Percentiles rank a stretch among this genome's conserved stretches.
These are phyloP conservation scores for Orbicella faveolata DNA, from an alignment of 64 coral and sea anemone species.

Conservation along the genomic window DNA sequence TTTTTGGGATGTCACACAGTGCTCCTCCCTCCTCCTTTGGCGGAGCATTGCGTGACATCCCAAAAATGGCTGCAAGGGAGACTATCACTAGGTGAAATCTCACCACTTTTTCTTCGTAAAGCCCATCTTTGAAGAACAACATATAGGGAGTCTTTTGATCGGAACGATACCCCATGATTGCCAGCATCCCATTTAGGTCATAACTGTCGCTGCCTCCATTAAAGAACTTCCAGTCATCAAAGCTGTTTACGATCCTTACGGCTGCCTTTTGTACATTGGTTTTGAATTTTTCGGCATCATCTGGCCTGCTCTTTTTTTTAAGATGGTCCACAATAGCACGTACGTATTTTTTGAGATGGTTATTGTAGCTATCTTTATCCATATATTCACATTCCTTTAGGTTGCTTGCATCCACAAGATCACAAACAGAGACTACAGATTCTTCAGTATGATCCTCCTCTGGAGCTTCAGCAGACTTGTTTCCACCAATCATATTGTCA, in stretches of 20 bases:
- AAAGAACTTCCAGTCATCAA: background rate
- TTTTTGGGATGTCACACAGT: too few relatives aligned
- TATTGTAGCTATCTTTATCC: background rate
- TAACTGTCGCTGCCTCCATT: too few relatives aligned
- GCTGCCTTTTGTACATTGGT: background rate
- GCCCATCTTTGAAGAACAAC: background rate
- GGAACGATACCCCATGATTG: background rate
- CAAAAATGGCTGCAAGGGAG: too few relatives aligned
- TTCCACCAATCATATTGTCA: slow-evolving; percentile 22
- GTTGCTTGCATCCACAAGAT: background rate
- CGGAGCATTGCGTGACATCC: too few relatives aligned
- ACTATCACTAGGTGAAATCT: too few relatives aligned
- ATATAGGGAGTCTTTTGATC: background rate
- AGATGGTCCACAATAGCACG: background rate
- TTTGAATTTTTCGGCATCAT: background rate
- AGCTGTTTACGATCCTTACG: background rate
- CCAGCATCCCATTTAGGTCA: background rate
- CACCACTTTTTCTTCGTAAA: background rate
- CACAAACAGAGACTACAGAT: background rate
- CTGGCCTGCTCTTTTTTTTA: background rate
- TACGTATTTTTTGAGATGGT: background rate
- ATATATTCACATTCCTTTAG: background rate
- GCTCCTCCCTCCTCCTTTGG: too few relatives aligned
- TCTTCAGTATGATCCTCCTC: background rate
- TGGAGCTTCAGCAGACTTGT: slow-evolving; percentile 25